Evolutionary conservation across 2,797 vertebrate species (phyloP).

Genomic region (Xenentodon cancila): DNA sequence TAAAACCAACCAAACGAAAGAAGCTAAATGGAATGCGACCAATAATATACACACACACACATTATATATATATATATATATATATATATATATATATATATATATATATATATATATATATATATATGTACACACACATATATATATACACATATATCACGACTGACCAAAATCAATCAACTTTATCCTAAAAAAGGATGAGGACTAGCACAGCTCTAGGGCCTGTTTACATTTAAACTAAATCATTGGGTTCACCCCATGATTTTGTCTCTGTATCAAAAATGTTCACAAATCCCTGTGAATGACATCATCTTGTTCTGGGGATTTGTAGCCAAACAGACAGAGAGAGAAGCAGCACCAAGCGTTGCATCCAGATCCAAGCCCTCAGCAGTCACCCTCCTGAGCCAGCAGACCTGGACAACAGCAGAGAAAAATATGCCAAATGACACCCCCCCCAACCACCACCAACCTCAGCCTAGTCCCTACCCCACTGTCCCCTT

Average conservation of each 20-base stretch:
- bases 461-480: constrained; percentile 20
- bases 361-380: constrained; percentile 70
- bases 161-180: neutral
- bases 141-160: too few species aligned
- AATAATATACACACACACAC: too few species aligned
- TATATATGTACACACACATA: too few species aligned
- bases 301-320: constrained; percentile 76
- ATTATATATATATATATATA: too few species aligned
- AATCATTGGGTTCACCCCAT: constrained; percentile 47
- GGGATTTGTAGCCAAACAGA: constrained; percentile 69
- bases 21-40: neutral
- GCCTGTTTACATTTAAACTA: constrained; percentile 42
- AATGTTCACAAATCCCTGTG: constrained; percentile 70
- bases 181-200: neutral
- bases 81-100: too few species aligned
- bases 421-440: constrained; percentile 66
- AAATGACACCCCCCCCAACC: constrained; percentile 51
- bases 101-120: too few species aligned
- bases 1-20: too few species aligned
- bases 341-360: constrained; percentile 63
- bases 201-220: constrained; percentile 18
- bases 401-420: constrained; percentile 78
- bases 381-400: constrained; percentile 70
- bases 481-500: constrained; percentile 21
- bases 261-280: constrained; percentile 70